Percentiles rank a stretch among this genome's conserved stretches.
These are phyloP conservation scores for Menidia menidia DNA, from an alignment of 2,797 vertebrate species.

Conservation along the genomic window DNA sequence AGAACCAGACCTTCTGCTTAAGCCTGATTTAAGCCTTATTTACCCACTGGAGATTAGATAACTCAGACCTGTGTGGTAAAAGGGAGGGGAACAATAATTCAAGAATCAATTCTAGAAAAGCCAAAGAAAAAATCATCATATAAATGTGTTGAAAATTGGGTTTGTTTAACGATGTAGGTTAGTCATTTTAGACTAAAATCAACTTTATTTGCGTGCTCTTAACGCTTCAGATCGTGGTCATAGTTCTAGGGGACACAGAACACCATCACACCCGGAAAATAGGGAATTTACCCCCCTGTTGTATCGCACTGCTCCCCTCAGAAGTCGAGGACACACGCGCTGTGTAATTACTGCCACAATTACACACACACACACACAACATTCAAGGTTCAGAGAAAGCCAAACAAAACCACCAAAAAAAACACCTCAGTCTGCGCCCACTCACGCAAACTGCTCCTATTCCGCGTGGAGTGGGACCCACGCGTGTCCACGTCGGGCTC, in stretches of 20 bases:
- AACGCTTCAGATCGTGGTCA: not conserved
- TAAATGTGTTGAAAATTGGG: too few species aligned
- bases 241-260: not conserved
- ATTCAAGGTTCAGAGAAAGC: slow-evolving; percentile 53
- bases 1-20: slow-evolving; percentile 34
- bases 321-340: slow-evolving; percentile 32
- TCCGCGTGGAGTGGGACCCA: slow-evolving; percentile 14
- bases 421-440: slow-evolving; percentile 51
- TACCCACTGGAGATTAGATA: slow-evolving; percentile 56
- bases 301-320: slow-evolving; percentile 26
- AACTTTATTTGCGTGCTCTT: slow-evolving; percentile 6
- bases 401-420: slow-evolving; percentile 24
- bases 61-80: slow-evolving; percentile 32
- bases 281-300: slow-evolving; percentile 33
- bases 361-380: slow-evolving; percentile 49
- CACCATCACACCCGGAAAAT: slow-evolving; percentile 23
- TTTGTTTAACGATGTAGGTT: too few species aligned
- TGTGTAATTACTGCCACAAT: slow-evolving; percentile 56
- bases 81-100: slow-evolving; percentile 28
- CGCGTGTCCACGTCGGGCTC: not conserved
- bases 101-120: slow-evolving; percentile 34
- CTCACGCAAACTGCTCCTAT: not conserved
- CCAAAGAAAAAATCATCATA: too few species aligned
- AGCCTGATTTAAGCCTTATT: slow-evolving; percentile 31
- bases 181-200: not conserved